phyloP scores from a whole-genome alignment of 2,113 vertebrate species.

The Grammomys dolichurus region DNA sequence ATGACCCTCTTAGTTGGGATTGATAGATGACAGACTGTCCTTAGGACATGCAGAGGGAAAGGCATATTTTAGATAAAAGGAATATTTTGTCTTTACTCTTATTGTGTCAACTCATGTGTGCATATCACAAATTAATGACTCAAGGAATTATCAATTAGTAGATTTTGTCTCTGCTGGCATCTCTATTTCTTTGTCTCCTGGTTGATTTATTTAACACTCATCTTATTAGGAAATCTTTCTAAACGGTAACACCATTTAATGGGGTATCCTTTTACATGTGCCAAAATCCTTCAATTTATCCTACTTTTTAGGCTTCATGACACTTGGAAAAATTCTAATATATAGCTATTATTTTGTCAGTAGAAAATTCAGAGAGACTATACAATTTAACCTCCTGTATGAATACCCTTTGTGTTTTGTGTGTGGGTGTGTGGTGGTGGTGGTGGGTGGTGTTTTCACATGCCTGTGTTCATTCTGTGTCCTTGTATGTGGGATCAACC shows the following conservation, averaged over 20 bases:
- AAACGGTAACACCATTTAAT: constrained; percentile 68
- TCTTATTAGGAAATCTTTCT: constrained; percentile 44
- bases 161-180: constrained; percentile 62
- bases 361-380: not conserved
- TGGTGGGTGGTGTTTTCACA: not conserved
- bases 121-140: constrained; percentile 51
- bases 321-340: not conserved
- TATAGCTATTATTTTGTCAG: not conserved
- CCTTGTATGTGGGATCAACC: not conserved
- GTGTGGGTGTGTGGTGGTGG: too few species aligned
- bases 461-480: not conserved
- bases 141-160: constrained; percentile 65
- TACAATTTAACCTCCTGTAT: not conserved
- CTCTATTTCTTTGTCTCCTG: constrained; percentile 54
- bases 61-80: constrained; percentile 51
- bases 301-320: constrained; percentile 29
- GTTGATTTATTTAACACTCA: constrained; percentile 68
- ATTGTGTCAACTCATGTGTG: constrained; percentile 24
- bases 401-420: not conserved
- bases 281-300: constrained; percentile 38
- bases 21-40: constrained; percentile 39
- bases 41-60: constrained; percentile 42
- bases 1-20: not conserved
- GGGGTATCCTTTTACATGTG: not conserved
- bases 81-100: constrained; percentile 59